These are phyloP conservation scores for Stratiomys singularior DNA, from an alignment of 2,888 invertebrate species.

Conservation along the genomic window DNA sequence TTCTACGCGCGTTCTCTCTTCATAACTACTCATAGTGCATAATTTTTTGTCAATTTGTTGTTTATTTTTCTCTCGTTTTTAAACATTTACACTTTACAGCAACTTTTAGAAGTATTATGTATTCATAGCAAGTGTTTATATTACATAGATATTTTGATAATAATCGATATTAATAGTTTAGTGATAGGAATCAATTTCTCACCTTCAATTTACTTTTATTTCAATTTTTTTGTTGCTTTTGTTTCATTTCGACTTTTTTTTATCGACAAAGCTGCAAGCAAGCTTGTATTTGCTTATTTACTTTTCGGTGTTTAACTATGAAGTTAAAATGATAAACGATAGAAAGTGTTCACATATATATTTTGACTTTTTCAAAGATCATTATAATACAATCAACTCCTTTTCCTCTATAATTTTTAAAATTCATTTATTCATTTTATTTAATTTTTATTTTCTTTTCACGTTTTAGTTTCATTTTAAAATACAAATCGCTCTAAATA, in stretches of 20 bases:
- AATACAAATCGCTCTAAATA: conserved; percentile 3
- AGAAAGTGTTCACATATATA: background rate
- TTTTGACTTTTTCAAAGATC: background rate
- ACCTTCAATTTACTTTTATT: no score
- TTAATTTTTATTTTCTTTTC: background rate
- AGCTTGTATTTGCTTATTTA: background rate
- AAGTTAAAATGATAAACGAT: background rate
- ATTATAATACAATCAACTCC: background rate
- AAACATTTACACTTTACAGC: conserved; percentile 29
- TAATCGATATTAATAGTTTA: conserved; percentile 3
- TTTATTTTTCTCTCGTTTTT: background rate
- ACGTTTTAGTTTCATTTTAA: no score
- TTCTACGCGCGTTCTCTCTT: background rate
- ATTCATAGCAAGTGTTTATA: background rate
- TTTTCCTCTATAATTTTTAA: background rate
- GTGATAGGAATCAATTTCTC: background rate
- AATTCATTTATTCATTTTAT: background rate
- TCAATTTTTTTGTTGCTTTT: no score
- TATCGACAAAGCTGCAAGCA: no score
- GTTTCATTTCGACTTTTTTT: no score
- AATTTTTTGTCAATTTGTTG: background rate
- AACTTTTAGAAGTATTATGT: conserved; percentile 21
- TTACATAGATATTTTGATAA: conserved; percentile 22
- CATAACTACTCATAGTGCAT: background rate
- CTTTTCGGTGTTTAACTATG: background rate